Percentiles rank a stretch among this genome's conserved stretches.
These are phyloP conservation scores for Eulithis prunata DNA, from an alignment of 2,888 invertebrate species.

Conservation along the genomic window DNA sequence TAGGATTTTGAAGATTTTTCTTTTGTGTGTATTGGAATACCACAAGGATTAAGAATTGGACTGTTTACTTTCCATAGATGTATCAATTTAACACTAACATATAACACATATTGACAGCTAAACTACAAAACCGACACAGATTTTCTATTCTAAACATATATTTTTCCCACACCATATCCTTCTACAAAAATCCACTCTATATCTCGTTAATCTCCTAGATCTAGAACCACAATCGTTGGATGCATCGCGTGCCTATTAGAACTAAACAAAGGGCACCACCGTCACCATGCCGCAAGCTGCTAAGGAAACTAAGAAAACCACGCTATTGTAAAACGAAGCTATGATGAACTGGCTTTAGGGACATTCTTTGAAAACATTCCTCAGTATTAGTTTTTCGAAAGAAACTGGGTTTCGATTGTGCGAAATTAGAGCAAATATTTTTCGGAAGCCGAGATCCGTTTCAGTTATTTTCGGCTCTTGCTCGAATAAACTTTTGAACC, in stretches of 20 bases:
- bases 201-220: conserved; percentile 42
- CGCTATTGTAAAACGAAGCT: conserved; percentile 32
- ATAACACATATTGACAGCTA: conserved; percentile 19
- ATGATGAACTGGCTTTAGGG: conserved; percentile 43
- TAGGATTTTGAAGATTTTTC: no score
- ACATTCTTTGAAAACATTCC: neutral
- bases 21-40: no score
- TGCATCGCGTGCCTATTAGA: conserved; percentile 52
- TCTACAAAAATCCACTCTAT: conserved; percentile 54
- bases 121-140: conserved; percentile 19
- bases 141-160: conserved; percentile 13
- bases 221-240: conserved; percentile 57
- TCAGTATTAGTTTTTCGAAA: no score
- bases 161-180: conserved; percentile 2
- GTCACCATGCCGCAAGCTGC: conserved; percentile 80
- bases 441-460: neutral
- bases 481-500: neutral
- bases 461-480: neutral
- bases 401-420: neutral
- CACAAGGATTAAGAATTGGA: neutral
- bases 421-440: neutral
- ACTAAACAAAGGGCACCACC: conserved; percentile 53
- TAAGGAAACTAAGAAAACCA: conserved; percentile 57
- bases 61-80: neutral
- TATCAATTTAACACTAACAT: conserved; percentile 18